Conservation (phyloP, 2,888 invertebrate species). For the Lycaena phlaeas region DNA sequence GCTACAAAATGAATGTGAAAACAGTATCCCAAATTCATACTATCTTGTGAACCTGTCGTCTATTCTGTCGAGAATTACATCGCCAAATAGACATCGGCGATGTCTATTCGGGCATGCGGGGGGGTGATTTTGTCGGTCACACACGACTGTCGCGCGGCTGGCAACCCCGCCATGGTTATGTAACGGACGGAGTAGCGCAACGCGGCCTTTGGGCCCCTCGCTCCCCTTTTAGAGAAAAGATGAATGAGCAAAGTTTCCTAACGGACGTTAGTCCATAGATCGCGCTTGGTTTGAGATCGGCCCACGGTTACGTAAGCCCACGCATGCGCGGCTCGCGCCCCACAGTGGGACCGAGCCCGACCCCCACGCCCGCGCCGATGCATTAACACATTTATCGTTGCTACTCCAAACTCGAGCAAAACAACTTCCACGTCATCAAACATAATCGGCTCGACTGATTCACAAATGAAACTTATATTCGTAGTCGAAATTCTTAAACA, state of each 20-base stretch:
- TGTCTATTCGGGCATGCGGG: too few species aligned
- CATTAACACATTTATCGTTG: conserved; percentile 3
- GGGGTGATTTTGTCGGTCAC: neutral
- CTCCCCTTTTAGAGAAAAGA: conserved; percentile 66
- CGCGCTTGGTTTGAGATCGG: conserved; percentile 44
- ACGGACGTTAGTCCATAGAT: conserved; percentile 61
- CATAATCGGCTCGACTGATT: too few species aligned
- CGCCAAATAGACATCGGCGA: too few species aligned
- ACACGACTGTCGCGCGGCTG: neutral
- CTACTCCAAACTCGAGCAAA: neutral
- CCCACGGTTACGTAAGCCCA: conserved; percentile 55
- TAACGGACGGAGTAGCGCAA: conserved; percentile 53
- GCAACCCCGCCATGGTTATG: conserved; percentile 32
- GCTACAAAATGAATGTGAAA: too few species aligned
- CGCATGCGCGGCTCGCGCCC: conserved; percentile 35
- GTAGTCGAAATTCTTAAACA: too few species aligned
- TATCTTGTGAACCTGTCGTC: too few species aligned
- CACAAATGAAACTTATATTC: too few species aligned
- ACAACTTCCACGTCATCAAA: neutral
- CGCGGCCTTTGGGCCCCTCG: conserved; percentile 52
- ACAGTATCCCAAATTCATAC: too few species aligned
- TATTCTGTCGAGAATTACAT: too few species aligned
- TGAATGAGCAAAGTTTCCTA: conserved; percentile 69
- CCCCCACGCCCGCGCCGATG: conserved; percentile 29
- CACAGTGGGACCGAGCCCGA: conserved; percentile 19